Evolutionary conservation across 2,888 invertebrate species (phyloP), one percentile per base, ranked within the genome.

Genomic region (Hypsopygia costalis): DNA sequence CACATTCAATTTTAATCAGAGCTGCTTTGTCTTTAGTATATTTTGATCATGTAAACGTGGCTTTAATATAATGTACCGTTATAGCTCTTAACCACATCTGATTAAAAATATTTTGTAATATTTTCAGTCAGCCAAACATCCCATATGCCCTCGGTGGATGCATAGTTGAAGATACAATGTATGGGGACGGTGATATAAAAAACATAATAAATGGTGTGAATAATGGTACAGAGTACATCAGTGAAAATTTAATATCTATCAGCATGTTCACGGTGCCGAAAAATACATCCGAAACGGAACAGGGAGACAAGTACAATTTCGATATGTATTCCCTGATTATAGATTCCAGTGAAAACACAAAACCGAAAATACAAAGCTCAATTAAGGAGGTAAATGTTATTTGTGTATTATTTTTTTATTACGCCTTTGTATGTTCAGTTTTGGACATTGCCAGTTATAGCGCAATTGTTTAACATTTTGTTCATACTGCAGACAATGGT

Each of bases 131-230:
- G 58, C 77, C 80, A 20, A 66, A 81, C 41, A 57, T 67, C 11
- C 86, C 89, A 1, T 87, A 77, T 57, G 89, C 89, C 3, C 58
- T 89, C 29, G 89, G 83, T 10, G 89, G 89, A 6, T 89, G 89
- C 53, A 72, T 85, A 9, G 73, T 88, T 8, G 83, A 87, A 44
- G 88, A 82, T 43, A 75, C 78, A 27, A 61, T 78, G 25, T 61
- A 55, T 37, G 63, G 71, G 22, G 48, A 58, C 11, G 58, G 46
- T 45, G 74, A 86, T 43, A 59, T 85, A 28, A 56, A 60, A 16
- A 49, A 54, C 3, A 59, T 83, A 27, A 62, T 85, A n/a, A 58
- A 73, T 1, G 55, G 59, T 7, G 47, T 71, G 0, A 80, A 80
- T 45, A 55, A 62, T 22, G 58, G 57, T 29, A 61, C 61, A 34